Conservation (phyloP, 2,113 vertebrate species). For the Thalassarche chlororhynchos region DNA sequence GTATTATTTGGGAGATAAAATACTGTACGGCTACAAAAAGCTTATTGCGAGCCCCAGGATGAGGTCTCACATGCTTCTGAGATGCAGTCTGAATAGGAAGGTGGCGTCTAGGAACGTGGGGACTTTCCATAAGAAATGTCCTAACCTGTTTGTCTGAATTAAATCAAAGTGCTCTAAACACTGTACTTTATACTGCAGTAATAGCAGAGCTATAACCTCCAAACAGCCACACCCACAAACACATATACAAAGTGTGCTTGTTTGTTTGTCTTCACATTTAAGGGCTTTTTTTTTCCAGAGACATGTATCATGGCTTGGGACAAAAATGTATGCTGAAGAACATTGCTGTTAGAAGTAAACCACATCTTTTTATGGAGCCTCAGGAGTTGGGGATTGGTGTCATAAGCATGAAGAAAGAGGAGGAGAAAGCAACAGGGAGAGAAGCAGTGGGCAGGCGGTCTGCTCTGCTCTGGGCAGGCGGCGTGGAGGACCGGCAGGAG, state of each 20-base stretch:
- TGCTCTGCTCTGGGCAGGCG: rapidly evolving
- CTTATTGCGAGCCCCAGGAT: neutral
- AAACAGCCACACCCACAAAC: neutral
- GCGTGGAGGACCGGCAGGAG: neutral
- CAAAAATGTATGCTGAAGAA: neutral
- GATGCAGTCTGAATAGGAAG: neutral
- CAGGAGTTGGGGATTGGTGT: neutral
- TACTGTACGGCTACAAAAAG: neutral
- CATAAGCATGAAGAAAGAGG: neutral
- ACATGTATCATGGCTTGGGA: neutral
- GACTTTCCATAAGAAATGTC: neutral
- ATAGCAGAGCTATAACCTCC: neutral
- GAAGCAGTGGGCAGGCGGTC: rapidly evolving
- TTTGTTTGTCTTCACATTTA: neutral
- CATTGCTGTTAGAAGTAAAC: neutral
- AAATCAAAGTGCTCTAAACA: neutral
- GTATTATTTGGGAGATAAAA: neutral
- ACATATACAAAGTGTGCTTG: neutral
- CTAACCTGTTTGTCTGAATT: neutral
- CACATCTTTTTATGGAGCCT: neutral
- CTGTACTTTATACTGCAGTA: neutral
- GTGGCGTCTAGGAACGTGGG: neutral
- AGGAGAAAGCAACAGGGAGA: neutral
- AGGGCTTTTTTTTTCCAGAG: neutral
- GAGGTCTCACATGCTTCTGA: neutral